A percentile compares a stretch with the other conserved stretches of the same genome.
phyloP scores from a whole-genome alignment of 2,888 invertebrate genomes.

The Exephanes ischioxanthus region DNA sequence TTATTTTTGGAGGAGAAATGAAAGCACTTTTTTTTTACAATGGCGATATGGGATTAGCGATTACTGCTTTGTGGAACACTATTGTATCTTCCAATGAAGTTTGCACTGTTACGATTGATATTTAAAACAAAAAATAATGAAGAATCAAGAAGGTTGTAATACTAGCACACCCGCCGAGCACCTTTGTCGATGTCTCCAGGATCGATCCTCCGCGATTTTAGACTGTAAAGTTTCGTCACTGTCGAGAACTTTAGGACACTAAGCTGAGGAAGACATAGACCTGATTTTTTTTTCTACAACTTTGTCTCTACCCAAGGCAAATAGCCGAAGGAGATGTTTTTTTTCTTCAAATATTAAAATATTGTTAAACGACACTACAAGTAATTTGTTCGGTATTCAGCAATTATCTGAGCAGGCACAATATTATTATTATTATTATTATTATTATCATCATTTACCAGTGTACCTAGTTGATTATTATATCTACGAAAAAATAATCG shows the following conservation, averaged over 20 bases:
- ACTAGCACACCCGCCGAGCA: conserved; percentile 40
- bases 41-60: conserved; percentile 26
- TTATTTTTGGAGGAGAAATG: conserved; percentile 27
- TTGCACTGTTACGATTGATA: background rate
- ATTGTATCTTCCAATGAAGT: conserved; percentile 20
- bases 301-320: background rate
- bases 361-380: conserved; percentile 32
- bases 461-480: conserved; percentile 63
- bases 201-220: conserved; percentile 10
- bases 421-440: conserved; percentile 37
- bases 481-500: conserved; percentile 50
- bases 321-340: background rate
- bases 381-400: conserved; percentile 49
- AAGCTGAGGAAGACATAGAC: conserved; percentile 28
- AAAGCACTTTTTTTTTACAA: conserved; percentile 23
- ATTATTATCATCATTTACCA: conserved; percentile 52
- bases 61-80: conserved; percentile 11
- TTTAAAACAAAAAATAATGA: background rate
- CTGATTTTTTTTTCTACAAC: conserved; percentile 48
- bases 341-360: background rate
- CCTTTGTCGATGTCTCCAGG: conserved; percentile 67
- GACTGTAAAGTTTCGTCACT: conserved; percentile 25
- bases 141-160: conserved; percentile 15
- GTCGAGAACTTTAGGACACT: conserved; percentile 20
- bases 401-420: conserved; percentile 33